These are phyloP conservation scores for Botia almorhae DNA, from an alignment of 2,797 vertebrate species.

Conservation along the genomic window DNA sequence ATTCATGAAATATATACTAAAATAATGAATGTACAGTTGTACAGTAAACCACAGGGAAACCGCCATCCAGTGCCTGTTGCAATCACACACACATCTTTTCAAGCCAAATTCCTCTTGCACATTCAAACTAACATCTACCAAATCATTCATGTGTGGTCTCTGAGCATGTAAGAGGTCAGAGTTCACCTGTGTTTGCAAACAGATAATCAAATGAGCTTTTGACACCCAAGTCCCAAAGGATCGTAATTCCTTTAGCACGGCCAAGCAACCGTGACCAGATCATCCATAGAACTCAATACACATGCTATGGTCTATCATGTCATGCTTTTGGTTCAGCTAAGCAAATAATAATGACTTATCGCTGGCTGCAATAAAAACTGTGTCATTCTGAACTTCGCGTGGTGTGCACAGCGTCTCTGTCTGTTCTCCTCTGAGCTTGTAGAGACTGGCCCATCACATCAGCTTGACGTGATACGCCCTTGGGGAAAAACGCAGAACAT, in stretches of 20 bases:
- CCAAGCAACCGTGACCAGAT: constrained; percentile 51
- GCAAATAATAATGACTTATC: constrained; percentile 48
- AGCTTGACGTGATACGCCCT: constrained; percentile 68
- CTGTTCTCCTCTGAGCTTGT: constrained; percentile 66
- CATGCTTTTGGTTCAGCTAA: constrained; percentile 44
- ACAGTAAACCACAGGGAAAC: not conserved
- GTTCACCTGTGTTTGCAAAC: constrained; percentile 53
- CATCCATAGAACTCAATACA: constrained; percentile 28
- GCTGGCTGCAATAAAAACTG: constrained; percentile 40
- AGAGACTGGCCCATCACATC: constrained; percentile 72
- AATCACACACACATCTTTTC: not conserved
- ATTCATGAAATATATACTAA: not conserved
- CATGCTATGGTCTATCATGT: constrained; percentile 24
- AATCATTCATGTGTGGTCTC: constrained; percentile 54
- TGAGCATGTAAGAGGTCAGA: constrained; percentile 39
- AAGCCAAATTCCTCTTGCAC: constrained; percentile 28
- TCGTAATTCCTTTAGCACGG: constrained; percentile 43
- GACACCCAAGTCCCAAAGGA: constrained; percentile 33
- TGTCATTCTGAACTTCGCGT: constrained; percentile 41
- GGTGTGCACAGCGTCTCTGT: constrained; percentile 51
- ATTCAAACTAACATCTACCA: constrained; percentile 46
- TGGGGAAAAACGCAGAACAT: constrained; percentile 68
- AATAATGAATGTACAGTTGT: not conserved
- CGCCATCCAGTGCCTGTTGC: constrained; percentile 10
- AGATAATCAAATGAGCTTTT: constrained; percentile 45